Evolutionary conservation across 2,888 invertebrate species (phyloP).

Genomic region (Agonopterix heracliana): DNA sequence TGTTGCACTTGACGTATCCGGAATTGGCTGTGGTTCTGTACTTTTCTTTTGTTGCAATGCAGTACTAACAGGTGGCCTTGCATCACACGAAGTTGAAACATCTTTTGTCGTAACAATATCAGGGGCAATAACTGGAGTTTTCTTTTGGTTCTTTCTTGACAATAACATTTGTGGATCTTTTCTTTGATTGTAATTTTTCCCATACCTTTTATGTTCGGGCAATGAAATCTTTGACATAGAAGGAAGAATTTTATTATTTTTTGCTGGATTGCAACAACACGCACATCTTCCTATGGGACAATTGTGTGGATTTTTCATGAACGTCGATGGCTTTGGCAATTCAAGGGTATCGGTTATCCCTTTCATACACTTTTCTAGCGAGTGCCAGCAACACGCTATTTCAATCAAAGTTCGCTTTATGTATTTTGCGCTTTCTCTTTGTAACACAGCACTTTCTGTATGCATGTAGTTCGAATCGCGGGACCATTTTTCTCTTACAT

Average conservation of each 20-base stretch:
- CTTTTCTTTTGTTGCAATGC: not conserved
- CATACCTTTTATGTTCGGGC: too few species aligned
- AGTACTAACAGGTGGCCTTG: not conserved
- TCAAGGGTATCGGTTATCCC: constrained; percentile 2
- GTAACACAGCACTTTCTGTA: too few species aligned
- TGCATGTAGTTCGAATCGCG: too few species aligned
- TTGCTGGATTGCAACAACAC: constrained; percentile 23
- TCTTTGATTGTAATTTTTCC: too few species aligned
- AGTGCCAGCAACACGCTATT: constrained; percentile 28
- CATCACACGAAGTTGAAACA: too few species aligned
- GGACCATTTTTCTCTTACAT: too few species aligned
- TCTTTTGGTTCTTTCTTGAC: too few species aligned
- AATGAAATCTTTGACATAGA: too few species aligned
- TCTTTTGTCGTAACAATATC: too few species aligned
- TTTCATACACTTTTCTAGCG: constrained; percentile 21
- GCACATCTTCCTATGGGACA: constrained; percentile 18
- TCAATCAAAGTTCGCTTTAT: not conserved
- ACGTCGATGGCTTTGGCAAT: constrained; percentile 8
- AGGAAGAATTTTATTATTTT: not conserved
- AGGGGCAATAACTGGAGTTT: too few species aligned
- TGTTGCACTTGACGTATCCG: not conserved
- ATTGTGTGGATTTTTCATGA: constrained; percentile 19
- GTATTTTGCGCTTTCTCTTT: too few species aligned
- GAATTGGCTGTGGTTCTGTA: not conserved
- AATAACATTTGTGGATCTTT: too few species aligned